Percentiles rank a stretch among this genome's conserved stretches.
Evolutionary conservation across 2,797 vertebrate species (phyloP).

Genomic region (Cottoperca gobio): DNA sequence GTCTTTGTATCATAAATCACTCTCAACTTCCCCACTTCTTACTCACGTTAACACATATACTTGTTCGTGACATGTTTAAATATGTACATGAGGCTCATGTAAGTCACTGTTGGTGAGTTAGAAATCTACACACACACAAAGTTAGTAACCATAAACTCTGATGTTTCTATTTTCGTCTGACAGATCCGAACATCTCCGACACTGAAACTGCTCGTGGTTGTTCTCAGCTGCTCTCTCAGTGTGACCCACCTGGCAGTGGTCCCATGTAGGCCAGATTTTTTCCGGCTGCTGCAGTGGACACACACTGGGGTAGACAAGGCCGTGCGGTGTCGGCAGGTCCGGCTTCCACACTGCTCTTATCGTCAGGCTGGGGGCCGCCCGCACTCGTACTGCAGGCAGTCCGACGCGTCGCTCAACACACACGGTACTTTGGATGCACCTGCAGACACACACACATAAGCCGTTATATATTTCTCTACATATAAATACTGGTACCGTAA

Average conservation of each 20-base stretch:
- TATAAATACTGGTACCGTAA: neutral
- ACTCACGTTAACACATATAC: no score
- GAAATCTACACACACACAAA: no score
- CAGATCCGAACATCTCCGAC: no score
- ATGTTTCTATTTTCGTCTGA: no score
- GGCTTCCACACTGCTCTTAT: constrained; percentile 89
- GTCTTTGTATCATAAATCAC: no score
- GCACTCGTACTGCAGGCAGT: constrained; percentile 92
- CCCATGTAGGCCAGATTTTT: constrained; percentile 94
- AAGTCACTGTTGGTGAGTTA: no score
- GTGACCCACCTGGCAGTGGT: constrained; percentile 92
- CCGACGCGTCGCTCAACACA: constrained; percentile 92
- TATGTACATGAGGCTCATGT: no score
- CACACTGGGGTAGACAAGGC: constrained; percentile 88
- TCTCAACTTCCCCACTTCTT: no score
- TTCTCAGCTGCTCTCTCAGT: neutral
- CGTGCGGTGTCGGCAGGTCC: constrained; percentile 93
- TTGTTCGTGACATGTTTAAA: no score
- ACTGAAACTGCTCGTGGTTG: neutral
- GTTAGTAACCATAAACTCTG: no score
- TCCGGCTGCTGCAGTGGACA: constrained; percentile 92
- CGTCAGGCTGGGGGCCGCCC: constrained; percentile 88
- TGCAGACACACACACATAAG: constrained; percentile 63
- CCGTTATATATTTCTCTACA: constrained; percentile 87
- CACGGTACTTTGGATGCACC: constrained; percentile 91